Base-by-base conservation (phyloP, 2,888 invertebrate genomes). In the Limnephilus lunatus region DNA sequence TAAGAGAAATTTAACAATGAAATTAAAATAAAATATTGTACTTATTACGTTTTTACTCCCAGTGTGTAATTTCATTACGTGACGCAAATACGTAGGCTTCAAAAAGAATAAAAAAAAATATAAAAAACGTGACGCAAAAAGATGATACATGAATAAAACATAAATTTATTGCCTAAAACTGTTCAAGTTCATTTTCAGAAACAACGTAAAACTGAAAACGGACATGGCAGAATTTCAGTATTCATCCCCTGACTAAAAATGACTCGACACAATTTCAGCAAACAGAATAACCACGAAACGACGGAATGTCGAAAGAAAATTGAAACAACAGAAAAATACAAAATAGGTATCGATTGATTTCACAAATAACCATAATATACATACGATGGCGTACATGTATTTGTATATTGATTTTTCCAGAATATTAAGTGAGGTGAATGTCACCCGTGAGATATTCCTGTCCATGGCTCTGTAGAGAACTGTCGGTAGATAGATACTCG, bases 381-480 rank as follows among this genome's bases (percentile, higher is more conserved):
- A 4, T 25, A 32, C 32, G 53, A 31, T 53, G 15, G 30, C 53
- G 68, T 32, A 30, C 11, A 31, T 68, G 68, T 31, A 87, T 87
- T 87, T 87, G 14, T 68, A 32, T 68, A 87, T 87, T 87, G 87
- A 87, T 87, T 87, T 85, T 87, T 30, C 32, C 31, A 30, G 68
- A 87, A 87, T 68, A 87, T 68, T 87, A n/a, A 31, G 87, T 68
- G 68, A 53, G 87, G 15, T 87, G 87, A 87, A 31, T 87, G 87
- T 53, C 87, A 87, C 87, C 48, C 19, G 87, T 32, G 35, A 87
- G 11, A 53, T n/a, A 48, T 14, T 68, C 14, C 30, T 31, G 39
- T 3, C 31, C 11, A 32, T 25, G 85, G 35, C 68, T 2, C 68
- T 68, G 53, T 53, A 53, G 53, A 53, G 53, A 53, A 53, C 19